These are phyloP conservation scores for Paelopatides confundens DNA, from an alignment of 53 echinoderm and acorn worm species.

Conservation along the genomic window DNA sequence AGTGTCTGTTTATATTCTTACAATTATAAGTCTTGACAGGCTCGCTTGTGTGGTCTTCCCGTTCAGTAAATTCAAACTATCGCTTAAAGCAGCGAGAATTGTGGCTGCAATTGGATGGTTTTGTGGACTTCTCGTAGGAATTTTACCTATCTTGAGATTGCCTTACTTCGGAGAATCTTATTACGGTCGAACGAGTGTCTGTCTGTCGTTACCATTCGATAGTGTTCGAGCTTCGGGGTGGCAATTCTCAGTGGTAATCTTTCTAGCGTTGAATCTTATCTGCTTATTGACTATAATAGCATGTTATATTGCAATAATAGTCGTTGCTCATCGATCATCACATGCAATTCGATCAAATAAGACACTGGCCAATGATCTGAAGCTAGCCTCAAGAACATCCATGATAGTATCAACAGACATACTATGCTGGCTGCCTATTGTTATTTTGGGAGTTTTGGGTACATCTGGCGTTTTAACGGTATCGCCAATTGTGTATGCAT, in stretches of 20 bases:
- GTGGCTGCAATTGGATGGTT: constrained; percentile 68
- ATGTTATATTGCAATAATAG: constrained; percentile 83
- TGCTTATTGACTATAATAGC: constrained; percentile 72
- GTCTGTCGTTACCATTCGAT: constrained; percentile 86
- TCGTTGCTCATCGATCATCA: constrained; percentile 76
- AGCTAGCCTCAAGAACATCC: constrained; percentile 75
- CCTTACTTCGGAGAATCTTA: constrained; percentile 80
- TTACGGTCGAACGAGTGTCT: constrained; percentile 93
- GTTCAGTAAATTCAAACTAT: constrained; percentile 66
- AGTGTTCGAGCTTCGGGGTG: constrained; percentile 72
- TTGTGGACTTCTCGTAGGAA: constrained; percentile 58
- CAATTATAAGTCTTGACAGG: constrained; percentile 86
- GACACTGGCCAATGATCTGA: constrained; percentile 56
- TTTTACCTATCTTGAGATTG: constrained; percentile 68
- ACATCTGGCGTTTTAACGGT: constrained; percentile 68
- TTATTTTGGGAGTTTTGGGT: constrained; percentile 75
- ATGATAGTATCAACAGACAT: constrained; percentile 89
- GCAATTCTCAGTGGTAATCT: constrained; percentile 82
- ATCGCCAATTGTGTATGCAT: constrained; percentile 83
- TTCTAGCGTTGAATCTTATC: constrained; percentile 77
- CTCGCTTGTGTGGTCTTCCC: constrained; percentile 90
- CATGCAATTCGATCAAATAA: constrained; percentile 64
- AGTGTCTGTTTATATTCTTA: constrained; percentile 83
- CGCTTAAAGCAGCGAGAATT: constrained; percentile 57
- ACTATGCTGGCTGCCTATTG: constrained; percentile 94